Base-by-base conservation (phyloP, 2,888 invertebrate species). In the Drosophila mercatorum region DNA sequence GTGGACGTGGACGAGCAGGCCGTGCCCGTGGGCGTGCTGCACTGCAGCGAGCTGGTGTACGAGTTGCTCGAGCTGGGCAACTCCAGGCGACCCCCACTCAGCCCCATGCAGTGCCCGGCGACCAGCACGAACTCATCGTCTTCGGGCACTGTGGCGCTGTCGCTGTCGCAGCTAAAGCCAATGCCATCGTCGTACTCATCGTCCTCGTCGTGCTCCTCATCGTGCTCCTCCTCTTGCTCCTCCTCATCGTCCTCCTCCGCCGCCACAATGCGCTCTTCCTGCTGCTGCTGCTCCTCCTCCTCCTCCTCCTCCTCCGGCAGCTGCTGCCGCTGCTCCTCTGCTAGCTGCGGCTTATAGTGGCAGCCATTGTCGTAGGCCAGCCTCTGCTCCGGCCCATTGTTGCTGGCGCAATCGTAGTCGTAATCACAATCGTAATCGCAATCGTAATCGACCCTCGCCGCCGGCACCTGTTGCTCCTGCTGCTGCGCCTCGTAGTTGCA, bases 141-240 rank as follows among this genome's bases (percentile, higher is more conserved):
- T 28, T 79, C 84, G 28, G 72, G 70, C 41, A 75, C 57, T 17
- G 77, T 78, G 55, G 51, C 72, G n/a, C 83, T 83, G 65, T 87
- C 89, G 57, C 87, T 84, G 71, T 87, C 89, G 60, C 85, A 84
- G 43, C 89, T 89, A 52, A 84, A 84, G 11, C 89, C 89, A 57
- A 87, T 78, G 31, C 88, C 83, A 65, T 86, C 82, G 36, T 88
- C 87, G 40, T 76, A 72, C 12, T 89, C 87, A 58, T 80, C 72
- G n/a, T 87, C 85, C 31, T 73, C 78, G 5, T 70, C 52, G n/a
- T 55, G 68, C 17, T 44, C 51, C 5, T 47, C 62, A 14, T 51
- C 47, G 12, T 34, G 44, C 22, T 38, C 56, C 22, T 17, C 31
- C 1, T 31, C 46, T 1, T 28, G 28, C 2, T 28, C 17, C 17